Conservation (phyloP, 2,797 vertebrate species). For the Falco biarmicus region DNA sequence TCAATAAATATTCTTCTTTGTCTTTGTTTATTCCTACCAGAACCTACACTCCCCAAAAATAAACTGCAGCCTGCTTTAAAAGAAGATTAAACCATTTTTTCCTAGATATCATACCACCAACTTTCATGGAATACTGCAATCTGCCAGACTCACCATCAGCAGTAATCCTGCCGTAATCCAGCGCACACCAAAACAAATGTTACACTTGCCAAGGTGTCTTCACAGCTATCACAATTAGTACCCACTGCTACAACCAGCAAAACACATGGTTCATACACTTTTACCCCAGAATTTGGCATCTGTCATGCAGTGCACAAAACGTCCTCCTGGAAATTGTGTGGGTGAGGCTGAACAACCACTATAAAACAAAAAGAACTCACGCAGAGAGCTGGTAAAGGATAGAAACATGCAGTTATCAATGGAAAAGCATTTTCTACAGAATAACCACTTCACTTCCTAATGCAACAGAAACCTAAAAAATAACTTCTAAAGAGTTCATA, state of each 20-base stretch:
- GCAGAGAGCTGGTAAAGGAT: background rate
- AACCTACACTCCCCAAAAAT: accelerated
- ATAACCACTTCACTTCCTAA: background rate
- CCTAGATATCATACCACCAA: background rate
- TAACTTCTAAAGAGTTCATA: background rate
- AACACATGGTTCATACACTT: background rate
- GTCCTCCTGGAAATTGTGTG: conserved; percentile 20
- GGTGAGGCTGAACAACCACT: background rate
- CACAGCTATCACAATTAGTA: background rate
- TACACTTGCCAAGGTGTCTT: background rate
- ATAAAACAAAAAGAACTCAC: background rate
- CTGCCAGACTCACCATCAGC: background rate
- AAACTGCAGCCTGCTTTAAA: background rate
- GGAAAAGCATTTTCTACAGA: background rate
- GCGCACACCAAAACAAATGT: background rate
- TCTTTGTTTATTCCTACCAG: background rate
- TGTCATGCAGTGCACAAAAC: background rate
- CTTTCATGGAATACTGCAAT: background rate
- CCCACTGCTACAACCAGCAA: background rate
- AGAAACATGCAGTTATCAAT: background rate
- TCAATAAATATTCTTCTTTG: background rate
- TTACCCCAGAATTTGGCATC: background rate
- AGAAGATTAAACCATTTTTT: background rate
- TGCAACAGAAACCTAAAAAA: background rate
- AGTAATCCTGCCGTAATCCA: background rate